phyloP scores from a whole-genome alignment of 2,797 vertebrate genomes.

The Dendrocincla tyrannina region DNA sequence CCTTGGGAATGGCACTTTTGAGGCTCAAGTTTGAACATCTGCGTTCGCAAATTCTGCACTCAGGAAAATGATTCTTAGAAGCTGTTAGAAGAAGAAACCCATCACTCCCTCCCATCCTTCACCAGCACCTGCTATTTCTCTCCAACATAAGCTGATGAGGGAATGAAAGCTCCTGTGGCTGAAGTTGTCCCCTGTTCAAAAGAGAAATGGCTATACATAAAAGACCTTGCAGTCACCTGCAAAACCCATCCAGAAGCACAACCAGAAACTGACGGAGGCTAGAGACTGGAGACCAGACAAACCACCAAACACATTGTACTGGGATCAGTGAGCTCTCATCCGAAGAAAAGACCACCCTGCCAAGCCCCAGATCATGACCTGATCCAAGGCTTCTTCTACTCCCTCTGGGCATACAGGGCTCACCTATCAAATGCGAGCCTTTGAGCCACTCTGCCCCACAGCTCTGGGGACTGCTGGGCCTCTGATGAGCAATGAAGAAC shows the following conservation, averaged over 20 bases:
- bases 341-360: neutral
- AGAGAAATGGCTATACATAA: neutral
- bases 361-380: neutral
- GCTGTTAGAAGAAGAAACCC: neutral
- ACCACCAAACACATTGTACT: neutral
- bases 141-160: neutral
- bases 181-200: neutral
- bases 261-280: neutral
- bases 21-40: neutral
- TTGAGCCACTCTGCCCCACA: neutral
- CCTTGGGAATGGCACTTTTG: neutral
- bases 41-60: neutral
- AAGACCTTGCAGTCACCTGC: neutral
- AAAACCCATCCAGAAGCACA: neutral
- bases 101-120: neutral
- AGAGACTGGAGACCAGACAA: neutral
- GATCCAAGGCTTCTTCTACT: neutral
- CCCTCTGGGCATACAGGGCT: neutral
- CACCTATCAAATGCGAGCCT: neutral
- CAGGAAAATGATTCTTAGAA: neutral
- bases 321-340: neutral
- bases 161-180: neutral
- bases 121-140: neutral
- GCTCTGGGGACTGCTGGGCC: neutral
- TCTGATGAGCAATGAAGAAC: neutral